Base-by-base conservation (phyloP, 2,113 vertebrate species). In the Hirundichthys speculiger region DNA sequence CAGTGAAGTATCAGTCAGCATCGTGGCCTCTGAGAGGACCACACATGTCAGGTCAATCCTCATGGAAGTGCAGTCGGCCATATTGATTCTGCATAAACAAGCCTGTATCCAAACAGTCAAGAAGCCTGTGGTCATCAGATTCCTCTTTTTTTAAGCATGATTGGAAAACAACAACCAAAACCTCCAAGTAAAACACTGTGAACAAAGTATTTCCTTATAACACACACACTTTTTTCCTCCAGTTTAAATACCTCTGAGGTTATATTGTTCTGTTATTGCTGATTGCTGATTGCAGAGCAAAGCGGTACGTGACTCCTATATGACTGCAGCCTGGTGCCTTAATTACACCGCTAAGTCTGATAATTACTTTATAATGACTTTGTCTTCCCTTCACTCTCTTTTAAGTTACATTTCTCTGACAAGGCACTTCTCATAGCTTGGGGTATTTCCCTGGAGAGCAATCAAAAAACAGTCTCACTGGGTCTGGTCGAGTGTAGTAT, bases 1-100 rank as follows among this genome's bases (percentile, higher is more conserved):
- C 64, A 62, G 49, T 46, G 19, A 21, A 45, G 40, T 21, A 48
- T 57, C 38, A 2, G 4, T 46, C 38, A 18, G 43, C 50, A 34
- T 34, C 20, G 15, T 40, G 25, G 60, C 47, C 46, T 73, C 20
- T 60, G 30, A 54, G 46, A 66, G 61, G 45, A 13, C 18, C 10
- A 2, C 43, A 16, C 6, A 4, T 12, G 27, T 16, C 38, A 27
- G 21, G n/a, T n/a, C n/a, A n/a, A n/a, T n/a, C n/a, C n/a, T n/a
- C n/a, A n/a, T n/a, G 59, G 65, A 13, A 34, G 1, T 48, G 43
- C 30, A 54, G 54, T 5, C 59, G 48, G 59, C 48, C 63, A 1
- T 77, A 88, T 89, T 1, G 85, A 89, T 88, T 61, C 80, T 67
- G 86, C 86, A 88, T 86, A 88, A 85, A 63, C 77, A 66, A 14